Evolutionary conservation across 2,797 vertebrate species (phyloP).

Genomic region (Synaphobranchus kaupii): DNA sequence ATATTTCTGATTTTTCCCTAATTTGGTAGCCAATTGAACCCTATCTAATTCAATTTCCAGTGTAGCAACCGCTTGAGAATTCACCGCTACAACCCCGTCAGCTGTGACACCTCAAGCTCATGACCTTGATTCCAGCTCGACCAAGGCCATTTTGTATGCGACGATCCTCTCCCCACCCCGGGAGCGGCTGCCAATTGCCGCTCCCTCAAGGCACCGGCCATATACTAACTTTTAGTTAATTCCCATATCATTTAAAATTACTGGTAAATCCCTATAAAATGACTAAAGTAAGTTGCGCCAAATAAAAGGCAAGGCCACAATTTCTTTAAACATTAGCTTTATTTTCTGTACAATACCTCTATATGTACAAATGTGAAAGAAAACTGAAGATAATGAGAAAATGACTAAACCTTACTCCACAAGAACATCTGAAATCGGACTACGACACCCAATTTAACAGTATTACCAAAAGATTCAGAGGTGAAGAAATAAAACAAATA

Average conservation of each 20-base stretch:
- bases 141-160: no score
- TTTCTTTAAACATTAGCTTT: constrained; percentile 42
- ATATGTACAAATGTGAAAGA: constrained; percentile 47
- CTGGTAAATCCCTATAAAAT: background rate
- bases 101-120: no score
- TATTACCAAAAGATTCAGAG: background rate
- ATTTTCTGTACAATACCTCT: constrained; percentile 50
- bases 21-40: no score
- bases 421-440: constrained; percentile 28
- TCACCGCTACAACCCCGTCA: no score
- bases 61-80: no score
- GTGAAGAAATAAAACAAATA: background rate
- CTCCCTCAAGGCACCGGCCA: no score
- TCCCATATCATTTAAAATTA: background rate
- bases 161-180: no score
- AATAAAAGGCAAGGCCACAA: constrained; percentile 6
- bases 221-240: background rate
- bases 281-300: background rate
- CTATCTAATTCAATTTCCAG: no score
- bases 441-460: constrained; percentile 21
- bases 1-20: background rate
- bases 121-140: no score
- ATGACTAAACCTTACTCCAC: constrained; percentile 29
- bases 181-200: no score
- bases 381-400: constrained; percentile 37